phyloP scores from a whole-genome alignment of 2,797 vertebrate genomes.

The Eulemur rubriventer region DNA sequence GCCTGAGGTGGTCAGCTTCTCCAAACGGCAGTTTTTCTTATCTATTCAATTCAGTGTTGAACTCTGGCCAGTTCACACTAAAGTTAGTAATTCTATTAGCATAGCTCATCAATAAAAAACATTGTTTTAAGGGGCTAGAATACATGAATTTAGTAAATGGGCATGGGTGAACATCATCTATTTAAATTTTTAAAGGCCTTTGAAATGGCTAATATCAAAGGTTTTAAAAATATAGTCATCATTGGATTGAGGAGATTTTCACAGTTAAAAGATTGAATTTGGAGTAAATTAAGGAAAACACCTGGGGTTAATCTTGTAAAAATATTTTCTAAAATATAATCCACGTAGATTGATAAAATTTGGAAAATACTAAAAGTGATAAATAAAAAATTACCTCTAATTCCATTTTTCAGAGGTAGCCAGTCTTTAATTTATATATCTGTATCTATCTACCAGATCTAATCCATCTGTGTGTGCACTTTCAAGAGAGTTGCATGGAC shows the following conservation, averaged over 20 bases:
- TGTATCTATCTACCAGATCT: too few species aligned
- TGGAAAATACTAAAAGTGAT: not conserved
- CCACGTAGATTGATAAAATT: not conserved
- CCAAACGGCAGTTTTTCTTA: not conserved
- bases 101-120: not conserved
- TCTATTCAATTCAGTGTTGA: not conserved
- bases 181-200: not conserved
- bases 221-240: not conserved
- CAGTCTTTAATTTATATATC: not conserved
- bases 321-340: not conserved
- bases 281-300: not conserved
- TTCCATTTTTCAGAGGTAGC: not conserved
- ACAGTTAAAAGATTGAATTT: not conserved
- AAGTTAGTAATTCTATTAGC: not conserved
- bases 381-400: not conserved
- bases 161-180: too few species aligned
- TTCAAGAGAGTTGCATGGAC: not conserved
- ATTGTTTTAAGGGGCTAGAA: not conserved
- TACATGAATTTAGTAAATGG: not conserved
- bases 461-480: not conserved
- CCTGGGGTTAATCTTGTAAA: not conserved
- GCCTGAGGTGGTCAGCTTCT: not conserved
- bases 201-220: not conserved
- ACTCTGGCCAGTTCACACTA: not conserved
- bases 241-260: not conserved